Evolutionary conservation across 2,797 vertebrate species (phyloP).

Genomic region (Fistularia tabacaria): DNA sequence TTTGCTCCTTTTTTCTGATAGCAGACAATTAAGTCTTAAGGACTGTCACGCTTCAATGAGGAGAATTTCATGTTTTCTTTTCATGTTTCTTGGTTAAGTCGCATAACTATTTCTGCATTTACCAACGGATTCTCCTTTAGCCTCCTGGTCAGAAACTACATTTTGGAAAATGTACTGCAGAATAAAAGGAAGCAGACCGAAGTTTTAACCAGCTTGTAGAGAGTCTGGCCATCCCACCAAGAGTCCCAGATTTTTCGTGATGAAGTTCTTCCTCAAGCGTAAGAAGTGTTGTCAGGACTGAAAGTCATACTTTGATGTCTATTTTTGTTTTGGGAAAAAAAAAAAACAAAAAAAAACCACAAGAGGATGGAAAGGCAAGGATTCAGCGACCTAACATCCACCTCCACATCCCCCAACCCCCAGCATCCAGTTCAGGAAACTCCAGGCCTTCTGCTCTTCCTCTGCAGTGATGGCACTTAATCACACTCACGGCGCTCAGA

Average conservation of each 20-base stretch:
- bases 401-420: constrained; percentile 15
- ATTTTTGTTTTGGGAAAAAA: constrained; percentile 41
- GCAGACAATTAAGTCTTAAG: constrained; percentile 22
- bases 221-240: background rate
- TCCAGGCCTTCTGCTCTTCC: constrained; percentile 53
- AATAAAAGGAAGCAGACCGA: too few relatives aligned
- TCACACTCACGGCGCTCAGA: constrained; percentile 38
- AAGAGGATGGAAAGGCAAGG: constrained; percentile 19
- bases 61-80: constrained; percentile 28
- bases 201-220: too few relatives aligned
- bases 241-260: constrained; percentile 19
- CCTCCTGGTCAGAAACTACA: constrained; percentile 18
- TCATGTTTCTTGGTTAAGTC: constrained; percentile 48
- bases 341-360: constrained; percentile 30
- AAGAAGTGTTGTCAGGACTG: constrained; percentile 23
- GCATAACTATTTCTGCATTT: constrained; percentile 48
- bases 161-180: too few relatives aligned
- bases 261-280: constrained; percentile 6
- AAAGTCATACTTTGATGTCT: constrained; percentile 42
- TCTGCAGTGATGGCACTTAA: constrained; percentile 46
- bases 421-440: constrained; percentile 58
- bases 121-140: constrained; percentile 31
- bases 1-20: constrained; percentile 10
- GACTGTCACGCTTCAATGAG: constrained; percentile 14
- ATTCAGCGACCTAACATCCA: constrained; percentile 23